Evolutionary conservation across 2,113 vertebrate genomes (phyloP).

Genomic region (Tyrannus savana): DNA sequence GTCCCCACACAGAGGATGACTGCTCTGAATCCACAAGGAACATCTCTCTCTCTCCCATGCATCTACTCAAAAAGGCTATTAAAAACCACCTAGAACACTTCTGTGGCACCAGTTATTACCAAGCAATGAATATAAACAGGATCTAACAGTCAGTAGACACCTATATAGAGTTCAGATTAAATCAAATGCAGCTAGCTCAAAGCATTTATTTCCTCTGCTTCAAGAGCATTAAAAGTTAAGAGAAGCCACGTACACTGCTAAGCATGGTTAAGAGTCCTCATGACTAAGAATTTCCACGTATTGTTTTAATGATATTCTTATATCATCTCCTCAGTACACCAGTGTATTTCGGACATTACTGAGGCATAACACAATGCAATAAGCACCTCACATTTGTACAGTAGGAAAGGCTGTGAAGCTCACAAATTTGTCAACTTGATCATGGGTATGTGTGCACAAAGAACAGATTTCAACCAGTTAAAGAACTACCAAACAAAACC

Average conservation of each 20-base stretch:
- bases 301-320: neutral
- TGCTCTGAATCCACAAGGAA: neutral
- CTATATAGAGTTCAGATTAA: neutral
- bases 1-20: neutral
- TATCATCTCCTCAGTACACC: neutral
- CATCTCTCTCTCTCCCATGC: fast-evolving
- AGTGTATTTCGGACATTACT: neutral
- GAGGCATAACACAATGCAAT: neutral
- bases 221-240: neutral
- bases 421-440: neutral
- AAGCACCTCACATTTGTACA: neutral
- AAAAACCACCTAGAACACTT: neutral
- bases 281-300: neutral
- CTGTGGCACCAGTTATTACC: neutral
- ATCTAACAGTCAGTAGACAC: neutral
- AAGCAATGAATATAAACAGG: neutral
- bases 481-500: neutral
- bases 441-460: neutral
- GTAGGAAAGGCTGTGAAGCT: neutral
- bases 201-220: neutral
- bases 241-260: neutral
- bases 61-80: neutral
- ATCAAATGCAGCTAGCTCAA: neutral
- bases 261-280: neutral
- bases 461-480: neutral